phyloP scores from a whole-genome alignment of 2,113 vertebrate species.

The Spilogale gracilis region DNA sequence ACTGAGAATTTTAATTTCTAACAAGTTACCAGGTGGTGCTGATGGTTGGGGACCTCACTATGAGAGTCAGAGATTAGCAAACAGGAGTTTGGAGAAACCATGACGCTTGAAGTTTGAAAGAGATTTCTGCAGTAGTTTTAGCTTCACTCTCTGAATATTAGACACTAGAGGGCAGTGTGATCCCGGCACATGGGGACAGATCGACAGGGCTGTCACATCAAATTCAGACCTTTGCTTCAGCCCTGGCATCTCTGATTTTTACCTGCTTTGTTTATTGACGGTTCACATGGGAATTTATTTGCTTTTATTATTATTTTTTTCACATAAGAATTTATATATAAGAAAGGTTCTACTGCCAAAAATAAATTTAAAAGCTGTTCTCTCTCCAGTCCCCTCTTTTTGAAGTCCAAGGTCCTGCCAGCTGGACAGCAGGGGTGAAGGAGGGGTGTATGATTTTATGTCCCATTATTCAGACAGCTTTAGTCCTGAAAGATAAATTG shows the following conservation, averaged over 20 bases:
- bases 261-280: not conserved
- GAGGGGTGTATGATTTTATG: not conserved
- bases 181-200: too few species aligned
- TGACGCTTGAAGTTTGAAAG: too few species aligned
- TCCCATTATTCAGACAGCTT: slow-evolving; percentile 86
- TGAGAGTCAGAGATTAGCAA: not conserved
- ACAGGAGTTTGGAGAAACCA: not conserved
- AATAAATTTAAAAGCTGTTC: not conserved
- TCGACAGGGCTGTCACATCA: rapidly evolving
- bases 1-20: not conserved
- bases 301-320: not conserved
- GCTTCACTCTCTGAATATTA: not conserved
- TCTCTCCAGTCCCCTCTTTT: not conserved
- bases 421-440: not conserved
- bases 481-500: not conserved
- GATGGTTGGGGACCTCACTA: not conserved
- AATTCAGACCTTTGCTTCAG: not conserved
- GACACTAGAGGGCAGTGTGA: slow-evolving; percentile 49
- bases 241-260: slow-evolving; percentile 82
- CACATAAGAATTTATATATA: not conserved
- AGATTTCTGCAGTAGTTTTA: not conserved
- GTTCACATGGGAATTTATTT: not conserved
- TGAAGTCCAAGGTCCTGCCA: not conserved
- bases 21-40: not conserved
- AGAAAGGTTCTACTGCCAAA: not conserved